Evolutionary conservation across 1,140 invertebrate species (phyloP).

Genomic region (Panagrolaimus sp.): DNA sequence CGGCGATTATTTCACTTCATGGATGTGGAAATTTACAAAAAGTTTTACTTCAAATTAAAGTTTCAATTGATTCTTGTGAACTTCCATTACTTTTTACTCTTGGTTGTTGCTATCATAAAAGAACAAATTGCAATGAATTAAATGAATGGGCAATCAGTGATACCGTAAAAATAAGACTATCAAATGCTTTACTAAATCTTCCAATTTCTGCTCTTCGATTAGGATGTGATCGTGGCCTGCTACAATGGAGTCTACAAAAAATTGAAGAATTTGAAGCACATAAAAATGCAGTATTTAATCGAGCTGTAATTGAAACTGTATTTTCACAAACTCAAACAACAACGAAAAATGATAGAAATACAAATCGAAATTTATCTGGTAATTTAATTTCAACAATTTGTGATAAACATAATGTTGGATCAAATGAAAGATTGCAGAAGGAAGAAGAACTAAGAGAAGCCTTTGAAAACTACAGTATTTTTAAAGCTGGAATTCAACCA

Average conservation of each 20-base stretch:
- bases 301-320: neutral
- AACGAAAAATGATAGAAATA: neutral
- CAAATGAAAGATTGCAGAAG: neutral
- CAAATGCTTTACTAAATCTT: neutral
- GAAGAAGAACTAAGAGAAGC: neutral
- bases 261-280: neutral
- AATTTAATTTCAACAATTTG: neutral
- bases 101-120: conserved; percentile 4
- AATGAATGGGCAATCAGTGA: neutral
- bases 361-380: neutral
- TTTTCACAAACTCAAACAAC: neutral
- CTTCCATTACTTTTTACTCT: neutral
- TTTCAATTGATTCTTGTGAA: neutral
- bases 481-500: neutral
- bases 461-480: neutral
- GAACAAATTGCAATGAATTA: neutral
- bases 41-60: neutral
- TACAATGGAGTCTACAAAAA: neutral
- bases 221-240: neutral
- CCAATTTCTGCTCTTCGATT: neutral
- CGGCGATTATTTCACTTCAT: neutral
- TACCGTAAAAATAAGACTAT: neutral
- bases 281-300: neutral
- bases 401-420: neutral
- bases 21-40: conserved; percentile 11